Percentiles rank a stretch among this genome's conserved stretches.
phyloP scores from a whole-genome alignment of 2,113 vertebrate genomes.

The Chloropsis hardwickii region DNA sequence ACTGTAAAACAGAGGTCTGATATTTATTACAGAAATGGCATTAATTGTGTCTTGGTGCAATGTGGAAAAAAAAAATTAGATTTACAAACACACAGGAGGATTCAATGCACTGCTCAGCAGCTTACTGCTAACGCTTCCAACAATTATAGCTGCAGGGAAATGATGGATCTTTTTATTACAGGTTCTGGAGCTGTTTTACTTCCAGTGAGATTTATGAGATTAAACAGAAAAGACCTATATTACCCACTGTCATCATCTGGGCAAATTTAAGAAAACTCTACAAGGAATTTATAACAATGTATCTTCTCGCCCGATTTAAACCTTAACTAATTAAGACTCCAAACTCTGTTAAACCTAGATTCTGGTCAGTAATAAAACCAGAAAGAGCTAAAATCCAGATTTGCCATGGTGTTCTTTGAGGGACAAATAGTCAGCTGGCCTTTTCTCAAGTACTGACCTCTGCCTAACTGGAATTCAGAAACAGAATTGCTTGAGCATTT shows the following conservation, averaged over 20 bases:
- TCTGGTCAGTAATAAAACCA: background rate
- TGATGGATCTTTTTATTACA: slow-evolving; percentile 56
- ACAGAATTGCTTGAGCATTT: background rate
- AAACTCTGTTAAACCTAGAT: background rate
- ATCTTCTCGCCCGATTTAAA: background rate
- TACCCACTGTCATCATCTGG: background rate
- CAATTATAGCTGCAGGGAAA: slow-evolving; percentile 55
- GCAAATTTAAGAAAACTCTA: background rate
- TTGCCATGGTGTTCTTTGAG: background rate
- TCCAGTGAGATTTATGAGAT: slow-evolving; percentile 50
- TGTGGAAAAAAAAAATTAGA: background rate
- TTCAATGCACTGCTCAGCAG: background rate
- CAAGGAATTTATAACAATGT: background rate
- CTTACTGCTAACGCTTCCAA: slow-evolving; percentile 1
- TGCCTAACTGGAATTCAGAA: background rate
- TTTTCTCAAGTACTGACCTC: background rate
- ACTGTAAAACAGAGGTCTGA: background rate
- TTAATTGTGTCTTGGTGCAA: slow-evolving; percentile 7
- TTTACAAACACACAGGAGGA: slow-evolving; percentile 29
- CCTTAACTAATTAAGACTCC: background rate
- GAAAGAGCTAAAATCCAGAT: background rate
- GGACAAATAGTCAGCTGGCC: background rate
- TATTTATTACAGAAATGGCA: slow-evolving; percentile 16
- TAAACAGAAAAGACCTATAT: slow-evolving; percentile 25
- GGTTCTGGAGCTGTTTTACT: slow-evolving; percentile 50